Evolutionary conservation across 2,888 invertebrate species (phyloP).

Genomic region (Diloba caeruleocephala): DNA sequence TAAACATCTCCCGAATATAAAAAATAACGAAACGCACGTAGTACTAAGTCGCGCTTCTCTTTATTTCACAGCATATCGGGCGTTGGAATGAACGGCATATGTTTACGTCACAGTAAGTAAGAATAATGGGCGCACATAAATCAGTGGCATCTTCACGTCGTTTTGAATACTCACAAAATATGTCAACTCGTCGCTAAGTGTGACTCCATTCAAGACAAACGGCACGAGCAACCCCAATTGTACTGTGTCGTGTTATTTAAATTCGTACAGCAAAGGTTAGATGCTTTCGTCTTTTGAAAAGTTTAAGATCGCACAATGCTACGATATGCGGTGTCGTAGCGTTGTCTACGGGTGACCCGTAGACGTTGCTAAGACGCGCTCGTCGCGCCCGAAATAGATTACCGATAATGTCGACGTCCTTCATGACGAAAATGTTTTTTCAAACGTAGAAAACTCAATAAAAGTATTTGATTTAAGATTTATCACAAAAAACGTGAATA

Average conservation of each 20-base stretch:
- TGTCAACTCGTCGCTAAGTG: slow-evolving; percentile 68
- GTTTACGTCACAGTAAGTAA: slow-evolving; percentile 82
- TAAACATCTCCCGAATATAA: slow-evolving; percentile 47
- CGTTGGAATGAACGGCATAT: slow-evolving; percentile 73
- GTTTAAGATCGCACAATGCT: slow-evolving; percentile 36
- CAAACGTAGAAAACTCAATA: no score
- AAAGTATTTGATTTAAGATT: no score
- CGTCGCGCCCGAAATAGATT: slow-evolving; percentile 6
- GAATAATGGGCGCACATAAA: slow-evolving; percentile 81
- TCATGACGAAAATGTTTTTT: background rate
- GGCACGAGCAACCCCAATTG: slow-evolving; percentile 53
- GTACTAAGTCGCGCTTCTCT: slow-evolving; percentile 36
- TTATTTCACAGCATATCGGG: slow-evolving; percentile 50
- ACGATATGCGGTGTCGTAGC: slow-evolving; percentile 33
- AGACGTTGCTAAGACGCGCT: slow-evolving; percentile 28
- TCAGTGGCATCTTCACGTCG: slow-evolving; percentile 80
- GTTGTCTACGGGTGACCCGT: slow-evolving; percentile 17
- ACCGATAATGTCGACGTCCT: background rate
- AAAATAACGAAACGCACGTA: slow-evolving; percentile 41
- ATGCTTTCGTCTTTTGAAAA: slow-evolving; percentile 17
- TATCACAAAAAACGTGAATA: no score
- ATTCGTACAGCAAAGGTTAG: slow-evolving; percentile 30
- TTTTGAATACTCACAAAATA: slow-evolving; percentile 79
- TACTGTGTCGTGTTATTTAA: slow-evolving; percentile 59
- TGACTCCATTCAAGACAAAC: slow-evolving; percentile 67